A percentile compares a stretch with the other conserved stretches of the same genome.
These are phyloP conservation scores for Noctua fimbriata DNA, from an alignment of 2,888 invertebrate species.

Conservation along the genomic window DNA sequence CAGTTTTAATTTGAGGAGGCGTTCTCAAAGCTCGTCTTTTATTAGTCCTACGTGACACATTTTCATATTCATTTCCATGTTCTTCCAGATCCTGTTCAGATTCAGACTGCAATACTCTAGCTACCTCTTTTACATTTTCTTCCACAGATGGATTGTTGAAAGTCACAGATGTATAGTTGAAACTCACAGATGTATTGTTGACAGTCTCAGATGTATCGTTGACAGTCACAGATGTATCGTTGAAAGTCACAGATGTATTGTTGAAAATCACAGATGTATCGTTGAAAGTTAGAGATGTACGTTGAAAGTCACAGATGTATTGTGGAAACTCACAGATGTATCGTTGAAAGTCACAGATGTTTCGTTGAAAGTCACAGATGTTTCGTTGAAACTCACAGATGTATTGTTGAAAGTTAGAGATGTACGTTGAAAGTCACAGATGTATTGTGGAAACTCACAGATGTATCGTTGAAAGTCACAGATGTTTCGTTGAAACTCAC, in stretches of 20 bases:
- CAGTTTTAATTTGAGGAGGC: no score
- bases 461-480: not conserved
- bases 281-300: not conserved
- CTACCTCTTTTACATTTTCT: no score
- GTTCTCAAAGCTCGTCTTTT: no score
- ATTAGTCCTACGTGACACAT: no score
- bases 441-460: not conserved
- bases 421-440: not conserved
- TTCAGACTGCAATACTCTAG: no score
- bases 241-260: not conserved
- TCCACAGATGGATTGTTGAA: not conserved
- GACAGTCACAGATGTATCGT: not conserved
- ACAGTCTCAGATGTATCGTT: not conserved
- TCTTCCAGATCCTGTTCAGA: no score
- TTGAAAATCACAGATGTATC: not conserved
- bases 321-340: not conserved
- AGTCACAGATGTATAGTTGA: not conserved
- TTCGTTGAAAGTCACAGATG: not conserved
- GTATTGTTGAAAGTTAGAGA: not conserved
- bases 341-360: no score
- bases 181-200: not conserved
- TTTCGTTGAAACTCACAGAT: not conserved
- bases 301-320: not conserved
- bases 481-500: not conserved
- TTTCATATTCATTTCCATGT: no score